These are phyloP conservation scores for Anhinga anhinga DNA, from an alignment of 2,113 vertebrate genomes.

Conservation along the genomic window DNA sequence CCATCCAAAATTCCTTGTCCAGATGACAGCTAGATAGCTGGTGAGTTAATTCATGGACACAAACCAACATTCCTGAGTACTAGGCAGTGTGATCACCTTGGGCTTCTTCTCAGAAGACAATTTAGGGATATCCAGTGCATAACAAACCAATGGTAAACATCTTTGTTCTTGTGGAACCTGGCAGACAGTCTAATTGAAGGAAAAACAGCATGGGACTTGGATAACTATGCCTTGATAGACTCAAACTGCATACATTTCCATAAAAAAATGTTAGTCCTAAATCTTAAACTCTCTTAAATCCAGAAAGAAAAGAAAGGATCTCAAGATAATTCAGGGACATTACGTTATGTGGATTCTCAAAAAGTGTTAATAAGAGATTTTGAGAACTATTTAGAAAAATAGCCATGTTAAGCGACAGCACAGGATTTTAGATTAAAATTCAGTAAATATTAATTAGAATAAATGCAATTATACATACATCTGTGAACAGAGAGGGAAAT, in stretches of 20 bases:
- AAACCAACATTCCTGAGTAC: neutral
- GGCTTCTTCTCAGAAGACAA: neutral
- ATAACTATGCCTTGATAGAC: neutral
- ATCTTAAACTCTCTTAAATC: neutral
- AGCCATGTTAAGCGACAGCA: neutral
- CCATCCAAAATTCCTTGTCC: neutral
- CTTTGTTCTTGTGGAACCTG: neutral
- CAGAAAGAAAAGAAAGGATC: neutral
- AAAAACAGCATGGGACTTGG: neutral
- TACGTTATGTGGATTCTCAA: neutral
- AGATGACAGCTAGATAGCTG: neutral
- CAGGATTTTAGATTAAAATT: constrained; percentile 34
- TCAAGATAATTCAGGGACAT: neutral
- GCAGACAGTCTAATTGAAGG: neutral
- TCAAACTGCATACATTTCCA: neutral
- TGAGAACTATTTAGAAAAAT: neutral
- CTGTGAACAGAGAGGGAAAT: constrained; percentile 45
- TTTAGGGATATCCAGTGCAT: neutral
- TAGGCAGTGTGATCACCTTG: neutral
- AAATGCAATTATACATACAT: constrained; percentile 49
- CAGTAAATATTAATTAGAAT: constrained; percentile 62
- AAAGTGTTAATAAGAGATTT: neutral
- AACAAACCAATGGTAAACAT: accelerated
- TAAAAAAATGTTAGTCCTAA: neutral
- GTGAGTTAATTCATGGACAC: neutral